Evolutionary conservation across 92 coral and sea anemone genomes (phyloP).

Genomic region (Porites cylindrica): DNA sequence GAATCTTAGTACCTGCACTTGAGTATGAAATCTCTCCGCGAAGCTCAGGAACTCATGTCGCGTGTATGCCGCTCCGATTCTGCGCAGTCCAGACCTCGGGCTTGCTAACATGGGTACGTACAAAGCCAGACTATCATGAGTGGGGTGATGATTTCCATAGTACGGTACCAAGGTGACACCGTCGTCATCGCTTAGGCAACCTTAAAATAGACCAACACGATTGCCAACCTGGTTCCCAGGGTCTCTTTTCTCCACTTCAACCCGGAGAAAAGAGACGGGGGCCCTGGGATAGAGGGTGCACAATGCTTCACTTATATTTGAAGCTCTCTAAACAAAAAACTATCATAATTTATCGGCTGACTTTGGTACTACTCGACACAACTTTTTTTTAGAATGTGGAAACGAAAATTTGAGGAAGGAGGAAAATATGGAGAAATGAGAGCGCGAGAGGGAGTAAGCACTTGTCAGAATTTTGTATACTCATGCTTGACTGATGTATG

Average conservation of each 20-base stretch:
- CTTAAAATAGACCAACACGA: constrained; percentile 59
- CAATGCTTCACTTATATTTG: no score
- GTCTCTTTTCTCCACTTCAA: neutral
- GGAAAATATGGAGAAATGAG: no score
- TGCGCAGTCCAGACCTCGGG: constrained; percentile 50
- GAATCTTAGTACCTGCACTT: constrained; percentile 61
- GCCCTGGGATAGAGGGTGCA: neutral
- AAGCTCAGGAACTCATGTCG: constrained; percentile 82
- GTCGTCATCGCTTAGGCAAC: constrained; percentile 84
- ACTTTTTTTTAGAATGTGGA: no score
- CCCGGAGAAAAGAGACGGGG: no score
- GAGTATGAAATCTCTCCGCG: constrained; percentile 84
- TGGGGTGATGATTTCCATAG: constrained; percentile 85
- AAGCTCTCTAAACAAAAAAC: no score
- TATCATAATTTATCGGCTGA: no score
- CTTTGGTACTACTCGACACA: no score
- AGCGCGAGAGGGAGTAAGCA: no score
- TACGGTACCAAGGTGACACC: constrained; percentile 90
- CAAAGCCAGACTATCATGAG: constrained; percentile 87
- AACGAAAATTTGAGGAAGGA: no score
- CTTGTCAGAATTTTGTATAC: no score
- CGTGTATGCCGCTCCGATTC: constrained; percentile 46
- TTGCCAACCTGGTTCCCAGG: neutral
- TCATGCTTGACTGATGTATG: no score
- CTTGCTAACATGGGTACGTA: constrained; percentile 84